These are phyloP conservation scores for Apamea crenata DNA, from an alignment of 2,888 invertebrate species.

Conservation along the genomic window DNA sequence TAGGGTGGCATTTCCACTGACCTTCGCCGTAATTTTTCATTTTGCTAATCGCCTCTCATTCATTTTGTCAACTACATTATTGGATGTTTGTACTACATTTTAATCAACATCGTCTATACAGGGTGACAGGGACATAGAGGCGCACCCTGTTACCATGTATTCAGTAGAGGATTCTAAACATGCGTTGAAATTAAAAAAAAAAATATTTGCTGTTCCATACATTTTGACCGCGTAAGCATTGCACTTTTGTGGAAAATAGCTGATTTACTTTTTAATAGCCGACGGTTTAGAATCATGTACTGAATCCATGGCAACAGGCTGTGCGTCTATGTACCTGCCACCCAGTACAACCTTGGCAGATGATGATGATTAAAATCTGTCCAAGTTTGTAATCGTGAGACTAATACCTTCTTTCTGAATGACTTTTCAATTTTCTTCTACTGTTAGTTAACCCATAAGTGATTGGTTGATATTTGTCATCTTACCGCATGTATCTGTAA, in stretches of 20 bases:
- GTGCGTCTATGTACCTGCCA: too few relatives aligned
- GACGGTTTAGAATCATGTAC: too few relatives aligned
- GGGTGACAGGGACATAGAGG: neutral
- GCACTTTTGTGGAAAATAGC: too few relatives aligned
- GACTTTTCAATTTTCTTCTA: conserved; percentile 13
- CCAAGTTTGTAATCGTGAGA: conserved; percentile 1
- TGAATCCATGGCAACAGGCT: too few relatives aligned
- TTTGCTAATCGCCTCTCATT: conserved; percentile 28
- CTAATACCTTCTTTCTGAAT: conserved; percentile 22
- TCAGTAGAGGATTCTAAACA: too few relatives aligned
- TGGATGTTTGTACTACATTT: conserved; percentile 32
- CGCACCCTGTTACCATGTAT: too few relatives aligned
- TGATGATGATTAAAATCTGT: conserved; percentile 25
- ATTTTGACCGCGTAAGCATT: too few relatives aligned
- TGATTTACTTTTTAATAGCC: too few relatives aligned
- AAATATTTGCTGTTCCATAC: too few relatives aligned
- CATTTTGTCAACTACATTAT: neutral
- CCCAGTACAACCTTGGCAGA: too few relatives aligned
- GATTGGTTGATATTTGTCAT: conserved; percentile 13
- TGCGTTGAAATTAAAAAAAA: too few relatives aligned
- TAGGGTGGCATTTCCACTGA: conserved; percentile 11
- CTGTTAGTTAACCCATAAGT: neutral
- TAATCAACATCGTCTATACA: neutral
- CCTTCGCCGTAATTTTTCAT: conserved; percentile 9
- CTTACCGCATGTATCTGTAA: conserved; percentile 16